Base-by-base conservation (phyloP, 2,888 invertebrate species). In the Muscina levida region DNA sequence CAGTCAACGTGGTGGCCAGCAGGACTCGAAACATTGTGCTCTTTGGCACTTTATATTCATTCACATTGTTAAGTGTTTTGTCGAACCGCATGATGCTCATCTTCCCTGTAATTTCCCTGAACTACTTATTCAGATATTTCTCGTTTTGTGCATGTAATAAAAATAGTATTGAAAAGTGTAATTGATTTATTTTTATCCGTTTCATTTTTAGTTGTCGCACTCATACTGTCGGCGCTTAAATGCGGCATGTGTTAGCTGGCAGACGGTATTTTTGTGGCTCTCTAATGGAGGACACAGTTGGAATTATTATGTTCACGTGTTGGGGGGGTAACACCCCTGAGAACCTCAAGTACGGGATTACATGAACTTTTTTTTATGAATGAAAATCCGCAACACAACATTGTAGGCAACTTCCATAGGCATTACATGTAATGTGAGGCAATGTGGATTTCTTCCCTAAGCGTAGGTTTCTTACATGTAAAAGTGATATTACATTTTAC, bases 221-320 rank as follows among this genome's bases (percentile, higher is more conserved):
- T 11, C 56, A n/a, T n/a, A n/a, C 74, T 73, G 77, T 77, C 73
- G 76, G 19, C 42, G 59, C 31, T n/a, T 22, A 24, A 65, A 59
- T 46, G n/a, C 11, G 42, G 68, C 56, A 53, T 77, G 68, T 71
- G 74, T 39, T 46, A 3, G 31, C 72, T 48, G 17, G 39, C 81
- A 81, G 81, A 77, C 68, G 39, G 72, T 68, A 66, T 22, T 44
- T 53, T 22, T 17, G n/a, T 56, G 22, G 6, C 31, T 22, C 62
- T 44, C 53, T 62, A 62, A 62, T 42, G 48, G 48, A 39, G 67
- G 71, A 44, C 73, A 22, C 81, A 77, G 81, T 66, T 51, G 74
- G 77, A 77, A 74, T 74, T 74, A 81, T 81, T 81, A 81, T 62
- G 51, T 81, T 77, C 81, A 77, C 81, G 81, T 81, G 81, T 77